A percentile compares a stretch with the other conserved stretches of the same genome.
These are phyloP conservation scores for Crossaster papposus DNA, from an alignment of 53 echinoderm and acorn worm species.

Conservation along the genomic window DNA sequence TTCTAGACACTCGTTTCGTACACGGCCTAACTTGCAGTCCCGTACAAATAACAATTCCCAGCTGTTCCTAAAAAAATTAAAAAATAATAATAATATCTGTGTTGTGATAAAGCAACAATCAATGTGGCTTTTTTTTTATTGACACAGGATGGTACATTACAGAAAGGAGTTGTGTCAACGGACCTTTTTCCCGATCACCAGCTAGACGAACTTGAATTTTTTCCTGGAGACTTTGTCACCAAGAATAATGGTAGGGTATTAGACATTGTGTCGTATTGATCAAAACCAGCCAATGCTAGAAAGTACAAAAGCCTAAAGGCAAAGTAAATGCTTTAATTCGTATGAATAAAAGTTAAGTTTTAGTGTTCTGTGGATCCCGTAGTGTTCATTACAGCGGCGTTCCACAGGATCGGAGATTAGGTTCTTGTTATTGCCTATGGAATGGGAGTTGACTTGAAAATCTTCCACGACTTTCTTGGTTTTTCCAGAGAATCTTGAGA, in stretches of 20 bases:
- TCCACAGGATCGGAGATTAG: too few species aligned
- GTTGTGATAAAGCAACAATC: background rate
- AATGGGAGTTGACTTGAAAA: background rate
- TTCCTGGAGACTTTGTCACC: constrained; percentile 96
- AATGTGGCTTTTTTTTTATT: background rate
- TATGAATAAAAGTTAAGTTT: too few species aligned
- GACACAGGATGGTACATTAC: constrained; percentile 81
- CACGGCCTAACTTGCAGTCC: background rate
- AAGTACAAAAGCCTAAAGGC: too few species aligned
- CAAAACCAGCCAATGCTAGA: too few species aligned
- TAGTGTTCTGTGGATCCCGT: too few species aligned
- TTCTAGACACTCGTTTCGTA: too few species aligned
- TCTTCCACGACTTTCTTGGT: background rate
- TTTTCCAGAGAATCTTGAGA: constrained; percentile 73
- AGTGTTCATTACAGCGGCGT: too few species aligned
- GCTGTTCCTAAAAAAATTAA: background rate
- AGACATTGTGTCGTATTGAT: too few species aligned
- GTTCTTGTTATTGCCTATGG: too few species aligned
- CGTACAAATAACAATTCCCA: background rate
- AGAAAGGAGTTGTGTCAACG: constrained; percentile 72
- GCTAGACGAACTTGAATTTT: constrained; percentile 94
- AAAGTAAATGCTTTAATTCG: too few species aligned
- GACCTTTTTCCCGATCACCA: constrained; percentile 80
- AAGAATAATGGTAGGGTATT: constrained; percentile 68
- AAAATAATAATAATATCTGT: background rate